Percentiles rank a stretch among this genome's conserved stretches.
Evolutionary conservation across 2,888 invertebrate species (phyloP).

Genomic region (Heliconius sara): DNA sequence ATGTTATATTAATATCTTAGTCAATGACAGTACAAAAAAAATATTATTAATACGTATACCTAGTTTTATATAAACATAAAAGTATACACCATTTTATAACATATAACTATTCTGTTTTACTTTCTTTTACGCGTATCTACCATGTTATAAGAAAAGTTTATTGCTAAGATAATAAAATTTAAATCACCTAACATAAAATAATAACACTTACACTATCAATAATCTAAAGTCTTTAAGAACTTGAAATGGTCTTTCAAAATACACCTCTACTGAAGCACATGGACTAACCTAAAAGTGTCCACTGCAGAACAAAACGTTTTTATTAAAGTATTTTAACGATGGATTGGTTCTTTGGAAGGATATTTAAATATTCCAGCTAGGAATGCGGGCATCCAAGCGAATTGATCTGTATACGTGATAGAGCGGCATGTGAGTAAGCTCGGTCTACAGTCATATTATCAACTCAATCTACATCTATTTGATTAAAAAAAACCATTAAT

Average conservation of each 20-base stretch:
- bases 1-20: not conserved
- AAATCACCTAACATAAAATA: not conserved
- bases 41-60: not conserved
- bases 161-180: not conserved
- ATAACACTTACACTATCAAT: not conserved
- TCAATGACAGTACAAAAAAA: not conserved
- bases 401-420: slow-evolving; percentile 30
- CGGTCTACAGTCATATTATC: not conserved
- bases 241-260: not conserved
- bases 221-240: not conserved
- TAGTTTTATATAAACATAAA: not conserved
- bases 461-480: slow-evolving; percentile 14
- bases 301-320: slow-evolving; percentile 9
- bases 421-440: slow-evolving; percentile 25
- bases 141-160: not conserved
- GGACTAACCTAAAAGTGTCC: slow-evolving; percentile 18
- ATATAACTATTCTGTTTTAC: not conserved
- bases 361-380: slow-evolving; percentile 27
- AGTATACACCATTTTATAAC: not conserved
- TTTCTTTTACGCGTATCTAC: not conserved
- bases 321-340: slow-evolving; percentile 26
- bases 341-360: slow-evolving; percentile 20
- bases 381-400: slow-evolving; percentile 22
- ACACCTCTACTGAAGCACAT: slow-evolving; percentile 1
- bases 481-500: not conserved